phyloP scores from a whole-genome alignment of 2,888 invertebrate species.

The Ormyrus pomaceus region DNA sequence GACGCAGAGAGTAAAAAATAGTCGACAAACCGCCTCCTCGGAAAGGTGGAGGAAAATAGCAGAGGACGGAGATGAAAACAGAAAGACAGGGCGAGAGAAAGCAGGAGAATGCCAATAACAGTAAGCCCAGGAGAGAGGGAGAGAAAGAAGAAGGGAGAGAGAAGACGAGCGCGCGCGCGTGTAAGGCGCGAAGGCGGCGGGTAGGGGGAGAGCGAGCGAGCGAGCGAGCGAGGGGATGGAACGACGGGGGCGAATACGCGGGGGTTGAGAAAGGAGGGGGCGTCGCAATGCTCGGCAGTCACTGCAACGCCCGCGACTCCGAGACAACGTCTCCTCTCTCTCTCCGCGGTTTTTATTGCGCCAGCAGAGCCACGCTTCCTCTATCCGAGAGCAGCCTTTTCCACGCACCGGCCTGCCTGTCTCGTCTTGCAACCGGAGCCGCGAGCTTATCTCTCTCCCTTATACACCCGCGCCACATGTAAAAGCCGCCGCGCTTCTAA shows the following conservation, averaged over 20 bases:
- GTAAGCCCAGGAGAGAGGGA: neutral
- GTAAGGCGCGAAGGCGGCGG: constrained; percentile 1
- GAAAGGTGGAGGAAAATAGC: neutral
- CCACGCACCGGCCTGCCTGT: no score
- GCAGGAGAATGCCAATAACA: neutral
- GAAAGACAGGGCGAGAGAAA: neutral
- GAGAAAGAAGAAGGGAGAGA: constrained; percentile 27
- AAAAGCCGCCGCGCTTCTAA: neutral
- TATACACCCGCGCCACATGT: neutral
- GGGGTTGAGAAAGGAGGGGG: constrained; percentile 59
- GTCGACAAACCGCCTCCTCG: neutral
- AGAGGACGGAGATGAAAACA: neutral
- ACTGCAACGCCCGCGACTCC: constrained; percentile 74
- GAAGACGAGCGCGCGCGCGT: constrained; percentile 33
- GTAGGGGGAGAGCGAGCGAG: neutral
- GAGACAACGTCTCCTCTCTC: constrained; percentile 66
- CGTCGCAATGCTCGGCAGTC: constrained; percentile 72
- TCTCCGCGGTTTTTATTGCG: constrained; percentile 1
- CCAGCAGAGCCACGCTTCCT: neutral
- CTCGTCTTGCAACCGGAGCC: no score
- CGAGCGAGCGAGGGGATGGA: constrained; percentile 26
- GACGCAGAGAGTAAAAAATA: neutral
- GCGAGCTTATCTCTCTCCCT: neutral
- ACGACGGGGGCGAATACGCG: constrained; percentile 58
- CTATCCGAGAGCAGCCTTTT: no score